Evolutionary conservation across 2,888 invertebrate species (phyloP).

Genomic region (Pseudanteris insignis): DNA sequence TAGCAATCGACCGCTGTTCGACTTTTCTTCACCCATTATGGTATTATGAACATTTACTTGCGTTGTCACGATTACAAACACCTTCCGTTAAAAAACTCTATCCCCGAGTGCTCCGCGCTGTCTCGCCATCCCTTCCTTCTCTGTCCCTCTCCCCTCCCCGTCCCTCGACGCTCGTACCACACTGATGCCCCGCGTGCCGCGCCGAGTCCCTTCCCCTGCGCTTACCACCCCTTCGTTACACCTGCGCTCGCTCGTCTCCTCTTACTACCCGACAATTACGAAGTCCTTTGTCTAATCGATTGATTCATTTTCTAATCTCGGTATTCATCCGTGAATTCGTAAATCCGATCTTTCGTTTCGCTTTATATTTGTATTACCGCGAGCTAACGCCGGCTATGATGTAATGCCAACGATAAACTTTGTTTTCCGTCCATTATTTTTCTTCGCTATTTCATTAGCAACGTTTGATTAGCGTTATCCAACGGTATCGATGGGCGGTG

Average conservation of each 20-base stretch:
- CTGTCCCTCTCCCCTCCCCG: conserved; percentile 2
- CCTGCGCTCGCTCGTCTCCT: conserved; percentile 11
- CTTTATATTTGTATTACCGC: no score
- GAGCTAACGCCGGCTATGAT: no score
- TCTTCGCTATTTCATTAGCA: no score
- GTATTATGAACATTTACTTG: conserved; percentile 64
- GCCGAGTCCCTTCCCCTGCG: no score
- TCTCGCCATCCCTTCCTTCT: neutral
- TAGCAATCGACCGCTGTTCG: conserved; percentile 54
- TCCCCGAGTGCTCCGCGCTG: conserved; percentile 7
- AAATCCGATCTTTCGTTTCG: no score
- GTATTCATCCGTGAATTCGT: conserved; percentile 26
- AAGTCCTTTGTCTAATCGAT: conserved; percentile 43
- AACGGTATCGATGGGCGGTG: no score
- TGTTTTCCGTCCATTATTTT: no score
- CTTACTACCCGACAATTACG: conserved; percentile 19
- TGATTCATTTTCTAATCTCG: conserved; percentile 39
- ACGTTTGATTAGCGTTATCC: no score
- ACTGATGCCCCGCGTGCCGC: no score
- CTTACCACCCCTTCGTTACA: neutral
- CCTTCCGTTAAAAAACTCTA: conserved; percentile 49
- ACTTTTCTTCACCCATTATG: conserved; percentile 60
- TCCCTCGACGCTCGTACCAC: no score
- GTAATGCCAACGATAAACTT: no score
- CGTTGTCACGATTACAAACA: conserved; percentile 62